Evolutionary conservation across 2,888 invertebrate species (phyloP).

Genomic region (Timema cristinae): DNA sequence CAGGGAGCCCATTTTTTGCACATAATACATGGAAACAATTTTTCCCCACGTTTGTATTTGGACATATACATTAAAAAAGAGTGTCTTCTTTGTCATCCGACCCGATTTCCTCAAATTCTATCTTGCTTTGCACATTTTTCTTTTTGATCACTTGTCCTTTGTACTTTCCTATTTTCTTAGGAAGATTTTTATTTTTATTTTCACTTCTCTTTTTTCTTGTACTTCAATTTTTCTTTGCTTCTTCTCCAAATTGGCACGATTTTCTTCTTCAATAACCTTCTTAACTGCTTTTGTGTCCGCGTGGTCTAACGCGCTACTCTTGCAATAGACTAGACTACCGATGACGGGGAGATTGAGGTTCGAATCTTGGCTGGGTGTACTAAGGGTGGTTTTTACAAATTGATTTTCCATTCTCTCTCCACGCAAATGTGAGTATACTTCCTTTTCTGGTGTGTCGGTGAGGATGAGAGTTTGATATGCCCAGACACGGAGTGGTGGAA

Average conservation of each 20-base stretch:
- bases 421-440: no score
- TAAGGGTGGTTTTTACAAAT: no score
- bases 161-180: conserved; percentile 6
- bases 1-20: conserved; percentile 2
- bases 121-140: not conserved
- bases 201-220: conserved; percentile 10
- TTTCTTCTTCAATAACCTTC: conserved; percentile 15
- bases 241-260: not conserved
- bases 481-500: not conserved
- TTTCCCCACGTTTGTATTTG: conserved; percentile 11
- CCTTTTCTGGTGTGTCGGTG: conserved; percentile 18
- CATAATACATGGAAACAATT: conserved; percentile 7
- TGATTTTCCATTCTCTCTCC: no score
- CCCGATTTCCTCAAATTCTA: not conserved
- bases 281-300: no score
- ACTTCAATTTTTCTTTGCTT: not conserved
- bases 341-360: no score
- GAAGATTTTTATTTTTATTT: conserved; percentile 5
- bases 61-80: not conserved
- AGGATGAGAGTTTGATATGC: not conserved
- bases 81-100: not conserved
- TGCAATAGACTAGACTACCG: no score
- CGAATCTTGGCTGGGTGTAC: no score
- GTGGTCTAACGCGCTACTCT: no score
- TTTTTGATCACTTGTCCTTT: not conserved